Evolutionary conservation across 2,888 invertebrate species (phyloP).

Genomic region (Dryomyza anilis): DNA sequence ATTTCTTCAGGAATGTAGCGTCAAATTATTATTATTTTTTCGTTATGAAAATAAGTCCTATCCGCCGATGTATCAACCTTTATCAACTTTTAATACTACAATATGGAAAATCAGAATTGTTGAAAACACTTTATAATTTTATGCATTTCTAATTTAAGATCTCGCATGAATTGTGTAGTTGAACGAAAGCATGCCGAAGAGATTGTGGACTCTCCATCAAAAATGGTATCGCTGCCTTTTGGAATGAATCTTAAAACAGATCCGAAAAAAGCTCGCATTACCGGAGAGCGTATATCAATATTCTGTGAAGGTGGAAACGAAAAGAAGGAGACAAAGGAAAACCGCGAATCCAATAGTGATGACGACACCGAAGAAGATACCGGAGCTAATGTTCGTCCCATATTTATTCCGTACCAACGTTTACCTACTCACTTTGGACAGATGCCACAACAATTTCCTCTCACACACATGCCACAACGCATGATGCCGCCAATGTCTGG

Average conservation of each 20-base stretch:
- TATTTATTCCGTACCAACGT: conserved; percentile 61
- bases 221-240: conserved; percentile 69
- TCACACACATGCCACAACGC: conserved; percentile 63
- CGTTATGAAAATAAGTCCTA: no score
- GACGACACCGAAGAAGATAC: conserved; percentile 55
- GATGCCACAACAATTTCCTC: conserved; percentile 64
- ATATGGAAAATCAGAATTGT: no score
- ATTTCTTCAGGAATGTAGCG: no score
- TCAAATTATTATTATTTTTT: no score
- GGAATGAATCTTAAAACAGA: conserved; percentile 74
- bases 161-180: conserved; percentile 89
- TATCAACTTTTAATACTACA: no score
- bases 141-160: conserved; percentile 60
- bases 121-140: background rate
- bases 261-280: conserved; percentile 73
- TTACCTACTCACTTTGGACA: conserved; percentile 63
- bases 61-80: no score
- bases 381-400: conserved; percentile 58
- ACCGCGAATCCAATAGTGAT: conserved; percentile 43
- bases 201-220: conserved; percentile 76
- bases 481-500: conserved; percentile 53
- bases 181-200: conserved; percentile 85
- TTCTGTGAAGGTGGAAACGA: conserved; percentile 79
- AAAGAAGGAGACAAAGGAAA: conserved; percentile 40
- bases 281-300: conserved; percentile 86